Evolutionary conservation across 1,140 invertebrate species (phyloP), one percentile per base, ranked within the genome.

Genomic region (Caenorhabditis inopinata): DNA sequence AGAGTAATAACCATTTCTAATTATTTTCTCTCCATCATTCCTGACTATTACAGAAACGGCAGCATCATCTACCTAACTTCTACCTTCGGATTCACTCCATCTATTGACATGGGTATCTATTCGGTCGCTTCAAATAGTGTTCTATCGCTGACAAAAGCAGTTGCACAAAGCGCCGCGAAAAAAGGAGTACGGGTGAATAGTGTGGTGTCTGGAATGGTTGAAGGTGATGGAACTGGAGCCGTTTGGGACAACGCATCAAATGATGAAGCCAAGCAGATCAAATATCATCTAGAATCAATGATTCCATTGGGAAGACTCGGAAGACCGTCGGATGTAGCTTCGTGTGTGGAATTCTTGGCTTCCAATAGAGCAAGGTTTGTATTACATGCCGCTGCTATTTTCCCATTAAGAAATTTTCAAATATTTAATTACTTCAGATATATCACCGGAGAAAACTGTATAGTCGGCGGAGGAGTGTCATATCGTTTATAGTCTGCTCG

Each of bases 241-340:
- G 58, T 79, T 4, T 75, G 73, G 62, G 62, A 74, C 27, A 16
- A 74, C 21, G 14, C 58, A 5, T 53, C 46, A 16, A 45, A 18
- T n/a, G 62, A 79, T 25, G 29, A 49, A n/a, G 58, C 48, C 6
- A 42, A 29, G n/a, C 73, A 74, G 32, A 51, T 79, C 27, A 46
- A 47, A 29, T 45, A 79, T 18, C 32, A 74, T 38, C 42, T 79
- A 11, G 51, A 74, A 18, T 11, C 62, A 5, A 79, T 79, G 78
- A 79, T 75, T 42, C 78, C 78, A 7, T 32, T 79, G 18, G 78
- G 78, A 51, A 35, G 78, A 49, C n/a, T 79, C 9, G 78, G 78
- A 49, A 27, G 78, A 29, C 62, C 73, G 0, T 27, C 78, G 16
- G 78, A 79, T 27, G 78, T 74, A 6, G 62, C 78, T 27, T 53